These are phyloP conservation scores for Ammodytes marinus DNA, from an alignment of 2,113 vertebrate species.

Conservation along the genomic window DNA sequence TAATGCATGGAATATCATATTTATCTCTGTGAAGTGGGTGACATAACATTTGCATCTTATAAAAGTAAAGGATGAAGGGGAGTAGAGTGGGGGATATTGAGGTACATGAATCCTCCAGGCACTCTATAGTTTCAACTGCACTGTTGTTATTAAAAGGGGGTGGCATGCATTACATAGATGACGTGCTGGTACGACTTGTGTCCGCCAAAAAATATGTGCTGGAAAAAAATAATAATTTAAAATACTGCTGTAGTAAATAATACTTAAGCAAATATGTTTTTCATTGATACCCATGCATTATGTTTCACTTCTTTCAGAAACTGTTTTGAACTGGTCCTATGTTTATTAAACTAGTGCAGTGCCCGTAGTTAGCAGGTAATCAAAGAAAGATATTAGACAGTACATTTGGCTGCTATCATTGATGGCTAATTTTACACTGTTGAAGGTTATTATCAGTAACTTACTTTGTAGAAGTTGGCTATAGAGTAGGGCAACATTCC, in stretches of 20 bases:
- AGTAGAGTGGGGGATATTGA: constrained; percentile 2
- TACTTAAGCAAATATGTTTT: background rate
- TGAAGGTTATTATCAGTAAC: too few relatives aligned
- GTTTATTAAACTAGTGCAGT: constrained; percentile 5
- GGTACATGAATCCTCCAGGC: constrained; percentile 50
- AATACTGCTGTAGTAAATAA: background rate
- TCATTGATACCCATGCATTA: constrained; percentile 3
- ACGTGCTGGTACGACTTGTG: constrained; percentile 20
- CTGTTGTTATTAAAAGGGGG: constrained; percentile 25
- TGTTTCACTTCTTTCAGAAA: constrained; percentile 22
- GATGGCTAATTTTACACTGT: background rate
- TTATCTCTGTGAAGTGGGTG: constrained; percentile 61
- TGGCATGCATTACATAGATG: constrained; percentile 24
- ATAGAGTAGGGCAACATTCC: too few relatives aligned
- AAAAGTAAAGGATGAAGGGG: constrained; percentile 49
- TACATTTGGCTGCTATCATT: background rate
- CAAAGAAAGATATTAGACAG: too few relatives aligned
- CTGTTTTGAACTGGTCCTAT: background rate
- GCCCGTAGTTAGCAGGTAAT: too few relatives aligned
- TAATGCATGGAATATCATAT: constrained; percentile 53
- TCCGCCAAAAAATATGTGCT: background rate
- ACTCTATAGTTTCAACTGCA: constrained; percentile 36
- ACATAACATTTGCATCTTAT: constrained; percentile 77
- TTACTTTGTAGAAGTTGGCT: too few relatives aligned
- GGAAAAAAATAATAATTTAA: background rate